Conservation (phyloP, 2,113 vertebrate genomes). For the Brachypodius melanocephalos region DNA sequence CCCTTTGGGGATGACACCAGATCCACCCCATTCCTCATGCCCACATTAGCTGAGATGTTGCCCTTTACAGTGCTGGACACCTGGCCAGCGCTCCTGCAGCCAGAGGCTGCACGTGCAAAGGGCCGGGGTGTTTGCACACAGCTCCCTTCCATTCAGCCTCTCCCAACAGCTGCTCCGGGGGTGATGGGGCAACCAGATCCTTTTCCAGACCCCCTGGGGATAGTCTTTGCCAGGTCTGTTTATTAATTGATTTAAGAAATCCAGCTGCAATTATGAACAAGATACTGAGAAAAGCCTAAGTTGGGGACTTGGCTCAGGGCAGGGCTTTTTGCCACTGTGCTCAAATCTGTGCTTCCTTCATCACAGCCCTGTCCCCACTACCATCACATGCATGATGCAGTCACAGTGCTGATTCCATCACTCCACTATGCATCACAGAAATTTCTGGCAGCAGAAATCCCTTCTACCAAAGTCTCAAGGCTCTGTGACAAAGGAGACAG, state of each 20-base stretch:
- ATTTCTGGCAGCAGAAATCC: background rate
- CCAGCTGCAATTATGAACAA: background rate
- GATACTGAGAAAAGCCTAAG: background rate
- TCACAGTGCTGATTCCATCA: background rate
- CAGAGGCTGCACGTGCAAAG: background rate
- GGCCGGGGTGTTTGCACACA: background rate
- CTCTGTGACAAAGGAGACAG: background rate
- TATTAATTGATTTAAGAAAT: slow-evolving; percentile 19
- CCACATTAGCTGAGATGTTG: background rate
- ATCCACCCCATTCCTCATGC: background rate
- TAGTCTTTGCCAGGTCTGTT: background rate
- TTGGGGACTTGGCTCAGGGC: background rate
- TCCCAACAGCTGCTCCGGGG: slow-evolving; percentile 19
- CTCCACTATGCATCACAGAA: background rate
- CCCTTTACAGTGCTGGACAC: background rate
- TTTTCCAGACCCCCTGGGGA: background rate
- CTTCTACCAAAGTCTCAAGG: background rate
- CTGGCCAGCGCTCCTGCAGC: slow-evolving; percentile 11
- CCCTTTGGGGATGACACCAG: slow-evolving; percentile 3
- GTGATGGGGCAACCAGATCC: background rate
- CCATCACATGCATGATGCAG: rapidly evolving
- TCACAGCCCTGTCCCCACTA: background rate
- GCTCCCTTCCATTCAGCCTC: background rate
- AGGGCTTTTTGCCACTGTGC: background rate
- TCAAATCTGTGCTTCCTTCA: background rate